Percentiles rank a stretch among this genome's conserved stretches.
Conservation (phyloP, 2,113 vertebrate genomes). For the Pseudopodoces humilis region DNA sequence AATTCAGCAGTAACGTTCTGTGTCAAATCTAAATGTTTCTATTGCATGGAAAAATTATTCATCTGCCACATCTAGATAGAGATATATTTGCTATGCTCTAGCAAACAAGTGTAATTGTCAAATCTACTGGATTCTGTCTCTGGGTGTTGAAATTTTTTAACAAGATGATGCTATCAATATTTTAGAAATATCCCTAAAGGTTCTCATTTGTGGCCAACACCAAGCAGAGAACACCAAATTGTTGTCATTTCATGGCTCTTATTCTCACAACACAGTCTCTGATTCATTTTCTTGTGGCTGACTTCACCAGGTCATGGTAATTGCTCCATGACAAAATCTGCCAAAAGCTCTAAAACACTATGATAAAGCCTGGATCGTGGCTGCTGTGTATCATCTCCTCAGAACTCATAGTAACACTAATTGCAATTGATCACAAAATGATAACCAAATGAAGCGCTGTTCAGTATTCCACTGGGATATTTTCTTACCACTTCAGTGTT, state of each 20-base stretch:
- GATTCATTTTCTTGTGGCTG: not conserved
- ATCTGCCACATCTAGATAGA: not conserved
- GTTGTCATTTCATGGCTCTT: not conserved
- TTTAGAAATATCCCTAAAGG: not conserved
- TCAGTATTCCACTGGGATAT: not conserved
- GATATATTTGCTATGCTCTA: not conserved
- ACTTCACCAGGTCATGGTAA: not conserved
- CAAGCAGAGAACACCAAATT: not conserved
- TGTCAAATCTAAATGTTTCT: not conserved
- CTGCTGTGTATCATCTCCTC: not conserved
- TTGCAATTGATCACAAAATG: not conserved
- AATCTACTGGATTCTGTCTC: not conserved
- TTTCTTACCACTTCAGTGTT: not conserved
- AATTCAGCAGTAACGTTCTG: not conserved
- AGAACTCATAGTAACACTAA: not conserved
- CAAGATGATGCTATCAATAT: not conserved
- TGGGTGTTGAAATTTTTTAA: not conserved
- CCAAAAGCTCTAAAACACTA: not conserved
- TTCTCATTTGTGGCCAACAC: not conserved
- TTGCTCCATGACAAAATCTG: not conserved
- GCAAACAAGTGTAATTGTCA: not conserved
- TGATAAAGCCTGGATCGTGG: not conserved
- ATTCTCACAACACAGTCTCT: not conserved
- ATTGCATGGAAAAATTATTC: not conserved
- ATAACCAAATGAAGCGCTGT: not conserved